Evolutionary conservation across 2,797 vertebrate genomes (phyloP), one percentile per base, ranked within the genome.

Genomic region (Morus bassanus): DNA sequence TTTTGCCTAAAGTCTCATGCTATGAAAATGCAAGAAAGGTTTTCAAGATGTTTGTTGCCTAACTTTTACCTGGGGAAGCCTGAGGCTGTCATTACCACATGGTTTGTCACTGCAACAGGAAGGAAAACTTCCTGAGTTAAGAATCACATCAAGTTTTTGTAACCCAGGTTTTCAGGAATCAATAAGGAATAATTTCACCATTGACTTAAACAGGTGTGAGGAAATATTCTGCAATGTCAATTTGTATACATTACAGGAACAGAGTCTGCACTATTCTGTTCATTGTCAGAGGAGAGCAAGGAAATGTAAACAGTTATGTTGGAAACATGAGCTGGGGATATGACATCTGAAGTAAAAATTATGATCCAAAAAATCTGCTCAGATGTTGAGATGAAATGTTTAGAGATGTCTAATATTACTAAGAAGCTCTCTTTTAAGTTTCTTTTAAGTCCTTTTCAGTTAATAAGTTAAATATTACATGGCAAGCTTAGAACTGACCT

Each of bases 1-100:
- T 93, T 89, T 94, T 95, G 87, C 91, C 86, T 91, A 33, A 82
- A 93, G 50, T 54, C 67, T 95, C 60, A 65, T 84, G n/a, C 51
- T 91, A 83, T 64, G 60, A 96, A 96, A 96, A 92, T 84, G 30
- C 63, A 95, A 79, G 70, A 77, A 86, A 81, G n/a, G 63, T 95
- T 95, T 97, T 89, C 82, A 93, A 91, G 76, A 88, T 57, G 39
- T 78, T 89, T 63, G 56, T 79, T 96, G 35, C 39, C 61, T 43
- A 87, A 85, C n/a, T 95, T 93, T 64, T 83, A 48, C 8, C 16
- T 7, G 7, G 39, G 31, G n/a, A 86, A 87, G 88, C 95, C 87
- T 6, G 13, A 92, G 91, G 95, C 91, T 89, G 61, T 85, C 75
- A 19, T 81, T 95, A 81, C 37, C 80, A 84, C 81, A 74, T 85